Evolutionary conservation across 1,140 invertebrate species (phyloP), one percentile per base, ranked within the genome.

Genomic region (Lamellibrachia luymesi): DNA sequence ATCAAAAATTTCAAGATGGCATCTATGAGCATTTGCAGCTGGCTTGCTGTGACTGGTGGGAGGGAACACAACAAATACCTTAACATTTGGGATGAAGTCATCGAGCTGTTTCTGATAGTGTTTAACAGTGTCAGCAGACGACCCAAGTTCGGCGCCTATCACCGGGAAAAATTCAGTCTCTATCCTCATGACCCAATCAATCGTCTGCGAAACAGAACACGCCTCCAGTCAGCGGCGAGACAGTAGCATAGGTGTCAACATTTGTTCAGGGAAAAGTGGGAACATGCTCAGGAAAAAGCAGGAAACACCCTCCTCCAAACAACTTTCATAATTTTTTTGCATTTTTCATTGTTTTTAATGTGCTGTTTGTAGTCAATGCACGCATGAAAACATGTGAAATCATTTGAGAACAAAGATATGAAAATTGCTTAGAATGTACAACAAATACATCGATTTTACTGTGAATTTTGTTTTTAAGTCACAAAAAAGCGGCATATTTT

Each of bases 81-180:
- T 95, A 93, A 95, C 95, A 25, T 94, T 94, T 51, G 95, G 96
- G 91, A 95, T 94, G 94, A 96, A 96, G 91, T 96, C 96, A 93
- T 96, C 95, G 38, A 96, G 94, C 91, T 94, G 94, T 94, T 95
- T 94, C 94, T 96, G 95, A 91, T 95, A 95, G 51, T 95, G 93
- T 92, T 95, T 94, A 52, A 95, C 95, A 91, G 94, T 95, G 93
- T 95, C 95, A 38, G 95, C 92, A 0, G 95, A 95, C 90, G 94
- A 94, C 80, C 97, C 96, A 1, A 97, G 97, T 93, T 97, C 96
- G 52, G 97, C 97, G 90, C 97, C 97, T 93, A 98, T 97, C 38
- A 98, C 97, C 25, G 98, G 98, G 97, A 98, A 98, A 93, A 98
- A 96, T 94, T 98, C 97, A 92, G 97, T 97, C 94, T 98, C 97